Percentiles rank a stretch among this genome's conserved stretches.
Evolutionary conservation across 2,797 vertebrate genomes (phyloP).

Genomic region (Phrynocephalus forsythii): DNA sequence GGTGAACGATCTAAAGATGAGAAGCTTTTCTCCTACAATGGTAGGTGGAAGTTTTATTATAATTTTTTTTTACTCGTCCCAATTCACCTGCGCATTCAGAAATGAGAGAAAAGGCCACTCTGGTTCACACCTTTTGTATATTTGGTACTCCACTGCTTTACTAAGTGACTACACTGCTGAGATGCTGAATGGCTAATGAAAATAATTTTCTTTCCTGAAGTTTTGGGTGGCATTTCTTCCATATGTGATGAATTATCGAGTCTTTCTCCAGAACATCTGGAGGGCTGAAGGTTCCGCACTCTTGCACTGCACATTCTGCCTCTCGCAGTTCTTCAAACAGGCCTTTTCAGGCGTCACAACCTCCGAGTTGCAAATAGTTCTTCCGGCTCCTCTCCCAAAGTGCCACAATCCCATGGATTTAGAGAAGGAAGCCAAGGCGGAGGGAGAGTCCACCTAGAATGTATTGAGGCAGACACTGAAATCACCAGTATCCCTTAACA

Average conservation of each 20-base stretch:
- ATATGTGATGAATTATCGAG: not conserved
- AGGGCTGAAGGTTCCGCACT: too few relatives aligned
- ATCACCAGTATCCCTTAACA: not conserved
- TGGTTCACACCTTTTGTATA: too few relatives aligned
- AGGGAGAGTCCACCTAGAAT: too few relatives aligned
- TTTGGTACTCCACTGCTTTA: not conserved
- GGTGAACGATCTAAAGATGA: slow-evolving; percentile 92
- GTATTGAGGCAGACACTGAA: not conserved
- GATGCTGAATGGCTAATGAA: too few relatives aligned
- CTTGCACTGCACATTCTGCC: not conserved
- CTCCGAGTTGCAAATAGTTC: not conserved
- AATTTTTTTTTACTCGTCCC: too few relatives aligned
- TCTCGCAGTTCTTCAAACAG: too few relatives aligned
- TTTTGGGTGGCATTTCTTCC: not conserved
- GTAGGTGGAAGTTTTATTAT: slow-evolving; percentile 74
- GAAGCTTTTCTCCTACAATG: slow-evolving; percentile 91
- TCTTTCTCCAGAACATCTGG: too few relatives aligned
- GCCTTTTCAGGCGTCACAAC: not conserved
- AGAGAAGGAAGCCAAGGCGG: too few relatives aligned
- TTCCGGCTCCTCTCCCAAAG: not conserved
- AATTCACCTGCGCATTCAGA: not conserved
- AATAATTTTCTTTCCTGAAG: not conserved
- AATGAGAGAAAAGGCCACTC: not conserved
- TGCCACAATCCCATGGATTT: not conserved
- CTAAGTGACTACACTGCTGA: not conserved